Evolutionary conservation across 2,113 vertebrate species (phyloP).

Genomic region (Turnix velox): DNA sequence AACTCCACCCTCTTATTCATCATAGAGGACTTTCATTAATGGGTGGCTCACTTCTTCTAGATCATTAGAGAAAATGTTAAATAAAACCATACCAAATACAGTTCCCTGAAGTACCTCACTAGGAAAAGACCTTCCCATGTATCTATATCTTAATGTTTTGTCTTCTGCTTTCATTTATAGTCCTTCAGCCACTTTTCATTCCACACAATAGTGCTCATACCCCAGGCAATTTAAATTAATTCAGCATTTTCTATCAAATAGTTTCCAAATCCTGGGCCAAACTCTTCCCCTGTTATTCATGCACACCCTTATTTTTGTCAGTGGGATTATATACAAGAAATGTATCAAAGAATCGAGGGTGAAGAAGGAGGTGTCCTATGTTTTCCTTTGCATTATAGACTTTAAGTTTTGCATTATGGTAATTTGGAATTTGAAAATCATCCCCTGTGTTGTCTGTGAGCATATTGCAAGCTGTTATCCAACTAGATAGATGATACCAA

Average conservation of each 20-base stretch:
- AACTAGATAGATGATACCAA: background rate
- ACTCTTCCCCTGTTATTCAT: background rate
- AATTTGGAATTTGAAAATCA: background rate
- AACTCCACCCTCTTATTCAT: background rate
- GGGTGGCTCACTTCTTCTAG: background rate
- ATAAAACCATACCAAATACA: background rate
- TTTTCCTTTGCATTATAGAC: background rate
- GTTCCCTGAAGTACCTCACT: background rate
- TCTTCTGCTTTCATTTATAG: conserved; percentile 40
- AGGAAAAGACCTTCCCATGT: background rate
- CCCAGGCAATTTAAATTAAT: conserved; percentile 40
- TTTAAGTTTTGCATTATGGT: background rate
- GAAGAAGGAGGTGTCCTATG: background rate
- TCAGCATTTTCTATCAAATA: conserved; percentile 24
- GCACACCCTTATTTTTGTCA: background rate
- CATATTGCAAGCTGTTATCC: background rate
- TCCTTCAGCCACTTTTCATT: conserved; percentile 30
- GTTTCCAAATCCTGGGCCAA: conserved; percentile 5
- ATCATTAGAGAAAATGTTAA: background rate
- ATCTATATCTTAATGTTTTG: conserved; percentile 1
- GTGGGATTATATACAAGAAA: background rate
- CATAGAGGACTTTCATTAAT: background rate
- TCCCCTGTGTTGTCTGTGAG: background rate
- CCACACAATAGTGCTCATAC: background rate
- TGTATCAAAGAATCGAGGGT: background rate